Base-by-base conservation (phyloP, 2,113 vertebrate species). In the Cheilinus undulatus region DNA sequence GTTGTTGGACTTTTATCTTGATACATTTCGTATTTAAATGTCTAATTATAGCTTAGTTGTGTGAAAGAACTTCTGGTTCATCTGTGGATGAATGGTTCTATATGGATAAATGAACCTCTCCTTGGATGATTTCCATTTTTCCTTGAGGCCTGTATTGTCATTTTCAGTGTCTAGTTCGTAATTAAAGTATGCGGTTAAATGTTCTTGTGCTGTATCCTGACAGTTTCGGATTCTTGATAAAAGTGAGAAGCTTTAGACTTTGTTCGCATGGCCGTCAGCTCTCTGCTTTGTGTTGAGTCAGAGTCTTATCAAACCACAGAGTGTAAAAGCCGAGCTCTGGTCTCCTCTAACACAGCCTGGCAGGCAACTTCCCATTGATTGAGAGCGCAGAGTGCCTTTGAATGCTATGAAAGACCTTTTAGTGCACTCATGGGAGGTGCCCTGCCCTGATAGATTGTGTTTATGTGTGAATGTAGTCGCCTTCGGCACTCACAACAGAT, bases 391-490 rank as follows among this genome's bases (percentile, higher is more conserved):
- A 86, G 85, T 79, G 87, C 63, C 75, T 86, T 46, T 74, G 51
- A 85, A 70, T 70, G 64, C 64, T 76, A 64, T 89, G 70, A 85
- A 84, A 83, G 81, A 64, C 79, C 75, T 78, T 82, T 82, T 83
- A 83, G 69, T 76, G 71, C 34, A 54, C 83, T 83, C 68, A 38
- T 63, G 87, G 81, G 88, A 80, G 23, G 38, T 48, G 54, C 45
- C 43, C 62, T 82, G 73, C 34, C 71, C 82, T 78, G 65, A 80
- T 65, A 30, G 7, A 50, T 57, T 54, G 62, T 52, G 46, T 71
- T 7, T 59, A 17, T 52, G 50, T 56, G 50, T 20, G 63, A 51
- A 36, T 50, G 36, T 20, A 54, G 40, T 34, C 54, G 58, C 24
- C 51, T 53, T 54, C 64, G 69, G 66, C 66, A 51, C 56, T 82